Evolutionary conservation across 1,140 invertebrate species (phyloP), one percentile per base, ranked within the genome.

Genomic region (Bicyclus anynana): DNA sequence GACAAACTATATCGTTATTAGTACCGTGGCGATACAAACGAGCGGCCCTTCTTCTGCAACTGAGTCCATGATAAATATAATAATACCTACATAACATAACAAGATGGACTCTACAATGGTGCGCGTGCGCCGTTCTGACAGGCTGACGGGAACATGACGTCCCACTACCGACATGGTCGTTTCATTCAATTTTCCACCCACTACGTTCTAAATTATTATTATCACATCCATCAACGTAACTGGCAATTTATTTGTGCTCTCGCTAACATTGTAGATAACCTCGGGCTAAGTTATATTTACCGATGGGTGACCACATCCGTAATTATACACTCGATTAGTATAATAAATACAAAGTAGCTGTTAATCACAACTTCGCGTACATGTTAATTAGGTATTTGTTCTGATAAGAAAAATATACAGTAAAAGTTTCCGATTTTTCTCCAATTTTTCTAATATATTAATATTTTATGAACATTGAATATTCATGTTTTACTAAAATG

Each of bases 171-270:
- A 29, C 27, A 29, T 10, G 10, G 60, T 65, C 65, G 72, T 77
- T 77, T 69, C 40, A 81, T 68, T 81, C 69, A 79, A 79, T 79
- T 76, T 74, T 50, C 67, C 40, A 37, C 60, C 62, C 63, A 70
- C 53, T 65, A 56, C 54, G 55, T 62, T 65, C 48, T 66, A 66
- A 70, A n/a, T n/a, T n/a, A n/a, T 67, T 67, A 65, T 69, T 55
- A 62, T 58, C 46, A 60, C 64, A 64, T 69, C 50, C 46, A 67
- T 74, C 63, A 72, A 16, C 33, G 40, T 29, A 29, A 29, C 33
- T 52, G 26, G 33, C 52, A 51, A 65, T 65, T 65, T 56, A 38
- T 48, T 47, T 44, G 58, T 42, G 27, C n/a, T n/a, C n/a, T n/a
- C n/a, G n/a, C 44, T 60, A 56, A 64, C 42, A 59, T 55, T 35